Evolutionary conservation across 2,888 invertebrate genomes (phyloP), one percentile per base, ranked within the genome.

Genomic region (Prostheceraeus crozeri): DNA sequence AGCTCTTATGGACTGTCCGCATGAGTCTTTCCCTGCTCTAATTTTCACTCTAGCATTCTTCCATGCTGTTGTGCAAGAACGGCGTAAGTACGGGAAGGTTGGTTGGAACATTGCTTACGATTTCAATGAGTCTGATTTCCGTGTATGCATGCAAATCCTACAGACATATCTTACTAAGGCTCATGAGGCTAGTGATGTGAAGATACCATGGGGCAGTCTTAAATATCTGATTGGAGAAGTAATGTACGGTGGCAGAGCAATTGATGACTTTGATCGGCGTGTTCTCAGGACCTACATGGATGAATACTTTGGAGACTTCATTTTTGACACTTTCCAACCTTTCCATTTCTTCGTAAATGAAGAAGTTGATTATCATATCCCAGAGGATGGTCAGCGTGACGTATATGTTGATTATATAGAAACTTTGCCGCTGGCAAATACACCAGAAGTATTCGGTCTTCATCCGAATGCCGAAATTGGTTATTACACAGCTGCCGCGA

Each of bases 391-490:
- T 8, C 64, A 68, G 1, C 67, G 72, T 57, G 74, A 75, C 61
- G 66, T 66, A 35, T 76, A 73, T 66, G 68, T 71, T 59, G 87
- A 82, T 40, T 83, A 81, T 71, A 85, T 91, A 69, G 88, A 90
- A 71, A 80, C 81, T 48, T 78, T 90, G 35, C 89, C 90, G 0
- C 75, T 89, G 61, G 83, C 84, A 19, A 89, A 89, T 75, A 84
- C 85, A 10, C 90, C 90, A 1, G 87, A 87, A 73, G 88, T 90
- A 58, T 89, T 90, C 78, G 91, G 91, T 6, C 78, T 91, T 53
- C 89, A 91, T 78, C 84, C 88, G n/a, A 91, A 91, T 78, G 89
- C 89, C 0, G 90, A 91, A 81, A 90, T 90, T 71, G 88, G 88
- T 4, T 90, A 89, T 78, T 89, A 89, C 76, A 88, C 88, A 57